phyloP scores from a whole-genome alignment of 2,888 invertebrate genomes.

The Ormyrus rosae region DNA sequence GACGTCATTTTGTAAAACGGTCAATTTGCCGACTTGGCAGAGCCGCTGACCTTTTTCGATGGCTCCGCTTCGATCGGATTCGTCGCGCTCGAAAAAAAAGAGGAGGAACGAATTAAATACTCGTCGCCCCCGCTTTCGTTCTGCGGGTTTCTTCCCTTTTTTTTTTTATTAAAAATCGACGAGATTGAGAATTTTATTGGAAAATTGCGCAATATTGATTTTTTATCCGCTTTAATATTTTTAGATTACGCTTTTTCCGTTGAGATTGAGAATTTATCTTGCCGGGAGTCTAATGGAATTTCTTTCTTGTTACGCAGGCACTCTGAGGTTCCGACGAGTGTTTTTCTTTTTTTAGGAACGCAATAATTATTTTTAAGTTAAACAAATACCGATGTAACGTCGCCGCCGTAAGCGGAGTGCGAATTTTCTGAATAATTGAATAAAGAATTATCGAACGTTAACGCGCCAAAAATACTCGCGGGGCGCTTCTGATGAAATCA shows the following conservation, averaged over 20 bases:
- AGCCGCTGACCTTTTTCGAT: slow-evolving; percentile 50
- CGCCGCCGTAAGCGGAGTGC: not conserved
- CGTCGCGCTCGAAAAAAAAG: not conserved
- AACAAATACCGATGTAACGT: not conserved
- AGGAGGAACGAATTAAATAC: not conserved
- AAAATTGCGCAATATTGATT: too few species aligned
- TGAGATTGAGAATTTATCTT: too few species aligned
- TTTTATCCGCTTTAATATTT: too few species aligned
- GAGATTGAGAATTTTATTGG: too few species aligned
- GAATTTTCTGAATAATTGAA: not conserved
- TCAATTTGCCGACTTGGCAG: slow-evolving; percentile 56
- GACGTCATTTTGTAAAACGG: slow-evolving; percentile 58
- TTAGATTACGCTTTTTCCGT: too few species aligned
- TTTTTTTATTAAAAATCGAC: too few species aligned
- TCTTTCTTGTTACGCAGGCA: too few species aligned
- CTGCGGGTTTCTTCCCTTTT: too few species aligned
- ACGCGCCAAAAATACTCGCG: not conserved
- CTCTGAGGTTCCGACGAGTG: slow-evolving; percentile 1
- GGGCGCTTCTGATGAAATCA: too few species aligned
- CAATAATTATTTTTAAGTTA: slow-evolving; percentile 9
- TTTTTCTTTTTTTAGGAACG: slow-evolving; percentile 4
- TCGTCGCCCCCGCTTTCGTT: not conserved
- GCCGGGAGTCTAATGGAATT: too few species aligned
- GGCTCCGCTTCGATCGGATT: slow-evolving; percentile 26
- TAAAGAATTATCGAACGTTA: not conserved